phyloP scores from a whole-genome alignment of 2,888 invertebrate species.

The Platypus cylindrus region DNA sequence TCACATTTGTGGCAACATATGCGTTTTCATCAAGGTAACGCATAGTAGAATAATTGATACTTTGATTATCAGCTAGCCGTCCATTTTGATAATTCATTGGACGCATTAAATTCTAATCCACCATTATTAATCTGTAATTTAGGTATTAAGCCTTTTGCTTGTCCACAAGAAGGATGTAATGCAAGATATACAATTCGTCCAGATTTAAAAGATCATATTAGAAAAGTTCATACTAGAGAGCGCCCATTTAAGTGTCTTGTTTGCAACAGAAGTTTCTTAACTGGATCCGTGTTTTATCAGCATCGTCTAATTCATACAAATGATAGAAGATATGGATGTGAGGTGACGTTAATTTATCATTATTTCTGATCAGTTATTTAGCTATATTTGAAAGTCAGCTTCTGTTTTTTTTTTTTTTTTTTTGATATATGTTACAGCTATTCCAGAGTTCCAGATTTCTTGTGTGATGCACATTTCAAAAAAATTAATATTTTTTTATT shows the following conservation, averaged over 20 bases:
- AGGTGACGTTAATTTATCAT: too few relatives aligned
- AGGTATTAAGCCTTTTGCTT: slow-evolving; percentile 52
- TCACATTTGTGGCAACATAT: slow-evolving; percentile 54
- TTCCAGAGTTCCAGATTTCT: too few relatives aligned
- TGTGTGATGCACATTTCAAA: too few relatives aligned
- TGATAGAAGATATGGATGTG: slow-evolving; percentile 49
- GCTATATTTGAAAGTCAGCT: too few relatives aligned
- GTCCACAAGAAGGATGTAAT: slow-evolving; percentile 45
- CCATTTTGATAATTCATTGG: too few relatives aligned
- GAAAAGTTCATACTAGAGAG: slow-evolving; percentile 52
- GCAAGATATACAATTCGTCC: slow-evolving; percentile 50
- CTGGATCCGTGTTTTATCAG: slow-evolving; percentile 51
- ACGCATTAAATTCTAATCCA: too few relatives aligned
- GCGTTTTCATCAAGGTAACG: slow-evolving; percentile 47
- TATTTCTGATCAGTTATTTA: too few relatives aligned
- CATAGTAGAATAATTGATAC: neutral
- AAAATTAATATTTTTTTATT: too few relatives aligned
- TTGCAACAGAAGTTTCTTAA: slow-evolving; percentile 48
- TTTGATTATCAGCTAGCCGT: too few relatives aligned
- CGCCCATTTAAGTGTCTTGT: slow-evolving; percentile 48
- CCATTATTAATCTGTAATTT: slow-evolving; percentile 4
- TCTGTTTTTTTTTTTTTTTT: too few relatives aligned
- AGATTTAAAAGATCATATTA: slow-evolving; percentile 49
- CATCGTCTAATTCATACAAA: slow-evolving; percentile 50
- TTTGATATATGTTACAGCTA: too few relatives aligned